phyloP scores from a whole-genome alignment of 2,888 invertebrate species.

The Neoascia interrupta region DNA sequence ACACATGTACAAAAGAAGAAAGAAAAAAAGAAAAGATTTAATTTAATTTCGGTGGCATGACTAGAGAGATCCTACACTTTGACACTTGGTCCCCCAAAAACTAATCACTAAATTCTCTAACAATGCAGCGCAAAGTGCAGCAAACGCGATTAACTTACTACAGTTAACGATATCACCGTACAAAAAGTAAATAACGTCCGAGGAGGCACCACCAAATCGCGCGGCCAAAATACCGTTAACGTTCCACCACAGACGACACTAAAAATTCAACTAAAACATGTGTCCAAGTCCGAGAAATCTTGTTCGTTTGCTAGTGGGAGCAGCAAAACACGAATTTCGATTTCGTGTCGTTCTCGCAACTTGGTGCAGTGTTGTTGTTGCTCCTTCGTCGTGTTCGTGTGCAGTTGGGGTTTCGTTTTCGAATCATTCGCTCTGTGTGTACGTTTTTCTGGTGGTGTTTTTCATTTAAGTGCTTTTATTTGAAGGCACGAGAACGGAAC shows the following conservation, averaged over 20 bases:
- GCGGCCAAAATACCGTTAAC: conserved; percentile 6
- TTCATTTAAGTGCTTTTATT: too few relatives aligned
- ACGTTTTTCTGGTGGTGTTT: background rate
- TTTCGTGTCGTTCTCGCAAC: conserved; percentile 62
- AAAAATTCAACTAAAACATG: conserved; percentile 65
- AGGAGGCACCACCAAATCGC: conserved; percentile 16
- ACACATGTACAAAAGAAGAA: background rate
- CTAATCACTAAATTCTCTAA: too few relatives aligned
- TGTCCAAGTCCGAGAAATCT: conserved; percentile 46
- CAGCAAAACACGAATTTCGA: conserved; percentile 60
- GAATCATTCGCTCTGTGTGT: too few relatives aligned
- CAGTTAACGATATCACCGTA: conserved; percentile 8
- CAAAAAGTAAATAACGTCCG: conserved; percentile 7
- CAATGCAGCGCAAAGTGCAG: conserved; percentile 31
- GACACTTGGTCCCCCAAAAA: background rate
- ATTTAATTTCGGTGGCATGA: conserved; percentile 12
- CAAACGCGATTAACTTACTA: conserved; percentile 28
- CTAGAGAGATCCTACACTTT: conserved; percentile 12
- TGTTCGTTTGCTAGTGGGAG: conserved; percentile 54
- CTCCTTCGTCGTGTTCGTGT: background rate
- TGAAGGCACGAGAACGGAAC: too few relatives aligned
- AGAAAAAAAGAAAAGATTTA: background rate
- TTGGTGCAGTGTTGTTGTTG: conserved; percentile 48
- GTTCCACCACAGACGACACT: conserved; percentile 47
- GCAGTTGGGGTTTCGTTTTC: too few relatives aligned